These are phyloP conservation scores for Hypocryptadius cinnamomeus DNA, from an alignment of 2,113 vertebrate species.

Conservation along the genomic window DNA sequence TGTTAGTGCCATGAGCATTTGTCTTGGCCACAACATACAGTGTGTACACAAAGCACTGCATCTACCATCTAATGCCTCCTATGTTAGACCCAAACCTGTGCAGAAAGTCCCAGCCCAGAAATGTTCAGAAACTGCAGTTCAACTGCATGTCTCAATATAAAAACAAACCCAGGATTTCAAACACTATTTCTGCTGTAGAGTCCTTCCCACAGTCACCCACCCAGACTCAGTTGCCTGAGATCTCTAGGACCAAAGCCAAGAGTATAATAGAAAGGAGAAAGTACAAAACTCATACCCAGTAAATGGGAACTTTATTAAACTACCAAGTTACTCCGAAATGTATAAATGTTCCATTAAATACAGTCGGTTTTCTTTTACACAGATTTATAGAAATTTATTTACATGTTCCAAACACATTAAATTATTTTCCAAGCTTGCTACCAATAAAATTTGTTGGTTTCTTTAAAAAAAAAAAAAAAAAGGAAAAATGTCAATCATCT, in stretches of 20 bases:
- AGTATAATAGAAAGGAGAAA: background rate
- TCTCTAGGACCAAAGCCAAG: background rate
- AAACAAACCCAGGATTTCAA: background rate
- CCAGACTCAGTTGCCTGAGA: background rate
- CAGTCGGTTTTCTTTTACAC: conserved; percentile 66
- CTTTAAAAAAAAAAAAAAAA: background rate
- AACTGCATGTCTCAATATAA: background rate
- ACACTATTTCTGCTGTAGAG: background rate
- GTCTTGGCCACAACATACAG: background rate
- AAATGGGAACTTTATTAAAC: conserved; percentile 77
- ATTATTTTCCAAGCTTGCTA: conserved; percentile 70
- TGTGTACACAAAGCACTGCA: background rate
- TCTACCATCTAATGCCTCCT: background rate
- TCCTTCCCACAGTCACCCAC: background rate
- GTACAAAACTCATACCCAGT: conserved; percentile 28
- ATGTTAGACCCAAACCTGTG: background rate
- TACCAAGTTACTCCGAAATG: conserved; percentile 66
- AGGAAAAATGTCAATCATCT: conserved; percentile 36
- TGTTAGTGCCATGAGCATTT: conserved; percentile 39
- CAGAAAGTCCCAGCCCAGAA: background rate
- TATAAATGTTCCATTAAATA: conserved; percentile 80
- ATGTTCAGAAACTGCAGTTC: background rate
- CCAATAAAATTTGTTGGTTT: conserved; percentile 43
- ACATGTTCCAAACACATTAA: conserved; percentile 70
- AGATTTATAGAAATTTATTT: conserved; percentile 70